Evolutionary conservation across 1,140 invertebrate genomes (phyloP).

Genomic region (Drosophila yakuba): DNA sequence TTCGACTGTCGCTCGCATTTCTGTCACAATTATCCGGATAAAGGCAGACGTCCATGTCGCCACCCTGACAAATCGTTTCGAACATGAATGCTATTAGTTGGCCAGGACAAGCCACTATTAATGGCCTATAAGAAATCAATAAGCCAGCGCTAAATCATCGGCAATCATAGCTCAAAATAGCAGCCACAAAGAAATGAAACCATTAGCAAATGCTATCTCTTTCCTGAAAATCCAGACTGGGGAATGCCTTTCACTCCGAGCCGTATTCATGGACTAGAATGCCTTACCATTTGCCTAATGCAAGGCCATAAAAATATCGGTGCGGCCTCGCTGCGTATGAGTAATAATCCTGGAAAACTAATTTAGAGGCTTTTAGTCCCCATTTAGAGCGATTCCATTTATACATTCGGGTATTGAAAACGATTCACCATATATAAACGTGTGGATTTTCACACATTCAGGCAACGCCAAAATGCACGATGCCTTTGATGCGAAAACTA

Average conservation of each 20-base stretch:
- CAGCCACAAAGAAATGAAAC: conserved; percentile 4
- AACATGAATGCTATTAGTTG: conserved; percentile 42
- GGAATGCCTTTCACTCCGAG: conserved; percentile 21
- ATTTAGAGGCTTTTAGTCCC: conserved; percentile 55
- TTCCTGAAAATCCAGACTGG: not conserved
- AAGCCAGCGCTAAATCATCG: conserved; percentile 42
- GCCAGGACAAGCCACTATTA: conserved; percentile 19
- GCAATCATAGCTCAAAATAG: conserved; percentile 39
- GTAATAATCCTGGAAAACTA: conserved; percentile 46
- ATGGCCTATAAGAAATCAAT: conserved; percentile 52
- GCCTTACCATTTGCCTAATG: conserved; percentile 50
- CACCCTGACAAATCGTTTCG: conserved; percentile 42
- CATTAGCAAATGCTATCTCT: conserved; percentile 47
- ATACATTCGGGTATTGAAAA: conserved; percentile 17
- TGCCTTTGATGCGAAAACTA: conserved; percentile 35
- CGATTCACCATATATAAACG: conserved; percentile 8
- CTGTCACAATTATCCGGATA: conserved; percentile 48
- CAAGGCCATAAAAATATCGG: conserved; percentile 48
- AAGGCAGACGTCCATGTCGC: conserved; percentile 23
- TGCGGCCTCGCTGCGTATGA: conserved; percentile 41
- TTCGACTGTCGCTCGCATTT: conserved; percentile 29
- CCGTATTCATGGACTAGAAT: conserved; percentile 30
- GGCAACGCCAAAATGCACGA: conserved; percentile 5
- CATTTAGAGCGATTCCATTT: conserved; percentile 24
- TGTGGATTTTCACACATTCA: conserved; percentile 38